Conservation (phyloP, 2,888 invertebrate species). For the Ctenicera cuprea region DNA sequence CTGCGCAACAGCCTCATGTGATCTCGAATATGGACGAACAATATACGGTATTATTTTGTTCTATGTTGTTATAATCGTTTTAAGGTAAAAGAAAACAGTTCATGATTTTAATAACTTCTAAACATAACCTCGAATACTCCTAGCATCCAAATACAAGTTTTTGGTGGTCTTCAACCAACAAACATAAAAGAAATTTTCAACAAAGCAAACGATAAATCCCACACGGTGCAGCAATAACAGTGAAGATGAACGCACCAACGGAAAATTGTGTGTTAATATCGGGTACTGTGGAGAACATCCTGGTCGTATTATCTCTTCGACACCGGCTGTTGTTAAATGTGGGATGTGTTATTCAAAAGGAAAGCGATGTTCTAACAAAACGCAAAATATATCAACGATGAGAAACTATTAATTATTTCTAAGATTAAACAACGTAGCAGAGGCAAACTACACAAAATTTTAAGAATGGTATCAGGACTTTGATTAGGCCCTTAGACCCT, state of each 20-base stretch:
- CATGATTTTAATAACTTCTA: too few relatives aligned
- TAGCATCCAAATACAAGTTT: too few relatives aligned
- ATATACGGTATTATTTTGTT: too few relatives aligned
- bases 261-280: slow-evolving; percentile 54
- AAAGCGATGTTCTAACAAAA: neutral
- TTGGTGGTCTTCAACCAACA: neutral
- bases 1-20: too few relatives aligned
- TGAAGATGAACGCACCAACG: slow-evolving; percentile 45
- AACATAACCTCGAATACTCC: neutral
- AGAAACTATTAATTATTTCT: too few relatives aligned
- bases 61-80: too few relatives aligned
- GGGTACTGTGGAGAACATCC: slow-evolving; percentile 46
- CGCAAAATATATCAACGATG: neutral
- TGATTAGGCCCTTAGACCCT: too few relatives aligned
- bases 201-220: slow-evolving; percentile 47
- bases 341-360: slow-evolving; percentile 46
- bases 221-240: slow-evolving; percentile 47
- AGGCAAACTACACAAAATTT: too few relatives aligned
- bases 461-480: too few relatives aligned
- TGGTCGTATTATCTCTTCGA: slow-evolving; percentile 46
- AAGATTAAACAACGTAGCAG: too few relatives aligned
- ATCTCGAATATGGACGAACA: too few relatives aligned
- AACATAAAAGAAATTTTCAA: slow-evolving; percentile 31
- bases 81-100: too few relatives aligned
- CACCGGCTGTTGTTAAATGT: slow-evolving; percentile 51